Percentiles rank a stretch among this genome's conserved stretches.
Conservation (phyloP, 2,113 vertebrate species). For the Zonotrichia leucophrys region DNA sequence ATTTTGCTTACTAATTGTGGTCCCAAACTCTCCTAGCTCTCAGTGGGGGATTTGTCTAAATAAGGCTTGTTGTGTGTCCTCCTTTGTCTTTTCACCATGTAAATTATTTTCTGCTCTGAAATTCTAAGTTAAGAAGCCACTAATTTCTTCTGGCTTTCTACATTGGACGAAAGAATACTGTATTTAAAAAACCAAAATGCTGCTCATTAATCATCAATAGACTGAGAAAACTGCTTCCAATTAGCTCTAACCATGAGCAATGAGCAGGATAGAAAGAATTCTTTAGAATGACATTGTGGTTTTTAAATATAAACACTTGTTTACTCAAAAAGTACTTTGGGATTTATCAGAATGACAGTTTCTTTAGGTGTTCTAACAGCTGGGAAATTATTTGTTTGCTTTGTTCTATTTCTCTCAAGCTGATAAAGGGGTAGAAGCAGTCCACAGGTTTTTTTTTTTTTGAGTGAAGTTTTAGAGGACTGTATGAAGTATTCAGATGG, state of each 20-base stretch:
- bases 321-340: neutral
- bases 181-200: neutral
- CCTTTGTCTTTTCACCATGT: neutral
- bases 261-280: neutral
- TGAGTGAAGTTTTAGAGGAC: neutral
- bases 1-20: neutral
- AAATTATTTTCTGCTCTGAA: slow-evolving; percentile 2
- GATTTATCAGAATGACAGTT: neutral
- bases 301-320: slow-evolving; percentile 33
- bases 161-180: neutral
- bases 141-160: neutral
- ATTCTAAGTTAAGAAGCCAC: neutral
- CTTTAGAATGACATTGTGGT: neutral
- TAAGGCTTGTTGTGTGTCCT: neutral
- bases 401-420: neutral
- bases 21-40: neutral
- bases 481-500: neutral
- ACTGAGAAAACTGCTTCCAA: neutral
- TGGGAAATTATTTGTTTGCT: neutral
- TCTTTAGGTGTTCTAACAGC: neutral
- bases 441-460: neutral
- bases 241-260: slow-evolving; percentile 6
- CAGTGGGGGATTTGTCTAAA: neutral
- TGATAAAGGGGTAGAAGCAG: neutral
- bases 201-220: neutral